A percentile compares a stretch with the other conserved stretches of the same genome.
Evolutionary conservation across 2,113 vertebrate genomes (phyloP).

Genomic region (Chroicocephalus ridibundus): DNA sequence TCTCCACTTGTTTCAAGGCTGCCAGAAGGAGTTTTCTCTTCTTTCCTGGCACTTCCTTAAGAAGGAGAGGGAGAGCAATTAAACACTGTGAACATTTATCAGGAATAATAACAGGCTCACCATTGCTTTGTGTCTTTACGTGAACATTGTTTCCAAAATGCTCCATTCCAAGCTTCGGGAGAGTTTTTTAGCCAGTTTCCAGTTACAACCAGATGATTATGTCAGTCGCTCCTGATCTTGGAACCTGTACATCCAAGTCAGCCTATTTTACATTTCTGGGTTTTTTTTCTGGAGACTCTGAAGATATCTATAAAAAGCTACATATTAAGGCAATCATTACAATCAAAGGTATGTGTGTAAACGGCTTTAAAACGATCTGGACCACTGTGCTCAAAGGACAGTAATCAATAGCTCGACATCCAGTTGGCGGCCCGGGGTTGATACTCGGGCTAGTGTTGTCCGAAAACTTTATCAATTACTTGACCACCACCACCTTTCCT

Average conservation of each 20-base stretch:
- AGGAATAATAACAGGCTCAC: neutral
- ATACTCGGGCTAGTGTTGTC: neutral
- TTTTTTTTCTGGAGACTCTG: neutral
- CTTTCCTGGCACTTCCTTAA: neutral
- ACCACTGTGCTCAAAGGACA: neutral
- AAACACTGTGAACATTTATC: neutral
- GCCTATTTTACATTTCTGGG: neutral
- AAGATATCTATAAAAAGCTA: neutral
- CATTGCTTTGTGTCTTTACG: neutral
- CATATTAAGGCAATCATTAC: neutral
- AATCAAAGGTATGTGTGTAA: fast-evolving
- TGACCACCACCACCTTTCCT: neutral
- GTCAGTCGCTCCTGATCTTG: neutral
- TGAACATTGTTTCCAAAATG: neutral
- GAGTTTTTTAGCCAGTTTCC: neutral
- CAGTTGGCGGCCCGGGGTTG: neutral
- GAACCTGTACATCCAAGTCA: neutral
- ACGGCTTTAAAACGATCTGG: neutral
- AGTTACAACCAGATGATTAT: neutral
- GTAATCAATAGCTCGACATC: neutral
- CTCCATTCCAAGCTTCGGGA: neutral
- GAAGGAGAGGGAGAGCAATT: neutral
- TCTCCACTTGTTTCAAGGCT: neutral
- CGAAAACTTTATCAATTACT: neutral
- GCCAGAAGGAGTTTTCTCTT: neutral